These are phyloP conservation scores for Hypothenemus hampei DNA, from an alignment of 1,140 invertebrate species.

Conservation along the genomic window DNA sequence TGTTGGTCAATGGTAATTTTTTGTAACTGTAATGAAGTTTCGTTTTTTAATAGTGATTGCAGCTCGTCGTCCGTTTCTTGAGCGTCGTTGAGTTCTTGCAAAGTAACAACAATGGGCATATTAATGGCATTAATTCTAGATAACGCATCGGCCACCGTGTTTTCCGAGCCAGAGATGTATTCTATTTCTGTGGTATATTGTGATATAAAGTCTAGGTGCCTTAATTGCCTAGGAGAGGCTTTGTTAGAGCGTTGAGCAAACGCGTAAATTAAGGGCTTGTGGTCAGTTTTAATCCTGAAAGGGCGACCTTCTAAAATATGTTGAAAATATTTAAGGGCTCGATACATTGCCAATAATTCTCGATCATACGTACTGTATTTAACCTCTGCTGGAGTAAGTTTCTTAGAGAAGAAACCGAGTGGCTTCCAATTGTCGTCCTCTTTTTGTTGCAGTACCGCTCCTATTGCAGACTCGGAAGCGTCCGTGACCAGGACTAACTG, in stretches of 20 bases:
- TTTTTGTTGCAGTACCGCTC: neutral
- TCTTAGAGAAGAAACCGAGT: neutral
- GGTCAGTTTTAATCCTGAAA: neutral
- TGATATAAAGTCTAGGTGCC: too few relatives aligned
- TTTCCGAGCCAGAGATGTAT: too few relatives aligned
- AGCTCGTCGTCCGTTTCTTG: too few relatives aligned
- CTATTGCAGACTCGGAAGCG: neutral
- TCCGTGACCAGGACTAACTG: neutral
- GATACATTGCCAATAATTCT: conserved; percentile 13
- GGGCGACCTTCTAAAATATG: neutral
- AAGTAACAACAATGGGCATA: too few relatives aligned
- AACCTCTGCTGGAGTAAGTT: neutral
- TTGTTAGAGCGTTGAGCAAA: neutral
- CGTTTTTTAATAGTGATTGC: too few relatives aligned
- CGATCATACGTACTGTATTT: neutral
- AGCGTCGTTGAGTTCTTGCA: too few relatives aligned
- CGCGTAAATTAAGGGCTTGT: neutral
- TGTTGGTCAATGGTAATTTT: too few relatives aligned
- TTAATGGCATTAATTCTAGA: too few relatives aligned
- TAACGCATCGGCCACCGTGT: too few relatives aligned
- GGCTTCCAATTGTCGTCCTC: neutral
- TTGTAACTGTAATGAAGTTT: too few relatives aligned
- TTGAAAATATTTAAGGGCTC: neutral
- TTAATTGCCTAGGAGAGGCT: conserved; percentile 25
- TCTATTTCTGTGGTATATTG: too few relatives aligned